phyloP scores from a whole-genome alignment of 2,113 vertebrate species.

The Rhabdomys dilectus region DNA sequence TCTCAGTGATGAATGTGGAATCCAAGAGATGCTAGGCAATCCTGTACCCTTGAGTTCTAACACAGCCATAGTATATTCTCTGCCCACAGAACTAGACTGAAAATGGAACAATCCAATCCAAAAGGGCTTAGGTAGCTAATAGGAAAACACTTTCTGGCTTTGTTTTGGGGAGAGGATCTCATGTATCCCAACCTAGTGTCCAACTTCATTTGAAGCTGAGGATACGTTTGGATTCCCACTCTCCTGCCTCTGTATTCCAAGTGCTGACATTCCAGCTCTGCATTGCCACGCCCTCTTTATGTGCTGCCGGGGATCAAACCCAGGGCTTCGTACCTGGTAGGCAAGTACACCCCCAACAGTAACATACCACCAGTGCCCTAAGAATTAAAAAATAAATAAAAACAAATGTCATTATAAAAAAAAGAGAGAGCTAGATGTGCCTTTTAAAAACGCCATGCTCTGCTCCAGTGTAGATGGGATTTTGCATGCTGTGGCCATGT shows the following conservation, averaged over 20 bases:
- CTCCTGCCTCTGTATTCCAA: background rate
- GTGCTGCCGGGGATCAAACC: background rate
- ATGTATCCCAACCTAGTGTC: background rate
- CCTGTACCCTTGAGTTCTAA: background rate
- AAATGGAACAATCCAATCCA: slow-evolving; percentile 63
- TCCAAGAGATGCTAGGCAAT: too few relatives aligned
- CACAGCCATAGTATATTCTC: background rate
- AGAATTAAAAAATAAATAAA: background rate
- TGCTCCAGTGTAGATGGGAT: background rate
- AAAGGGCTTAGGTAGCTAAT: slow-evolving; percentile 79
- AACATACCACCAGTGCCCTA: too few relatives aligned
- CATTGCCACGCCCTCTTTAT: background rate
- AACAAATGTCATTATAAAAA: background rate
- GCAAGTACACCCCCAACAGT: background rate
- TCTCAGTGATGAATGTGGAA: background rate
- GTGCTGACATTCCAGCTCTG: background rate
- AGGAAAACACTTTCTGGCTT: slow-evolving; percentile 35
- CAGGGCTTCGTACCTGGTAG: background rate
- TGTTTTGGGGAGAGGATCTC: background rate
- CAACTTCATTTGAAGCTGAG: background rate
- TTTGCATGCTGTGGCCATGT: background rate
- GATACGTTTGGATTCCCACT: background rate
- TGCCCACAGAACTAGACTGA: slow-evolving; percentile 70
- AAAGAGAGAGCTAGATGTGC: background rate
- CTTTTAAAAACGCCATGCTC: background rate